Percentiles rank a stretch among this genome's conserved stretches.
Evolutionary conservation across 2,113 vertebrate species (phyloP).

Genomic region (Dascyllus trimaculatus): DNA sequence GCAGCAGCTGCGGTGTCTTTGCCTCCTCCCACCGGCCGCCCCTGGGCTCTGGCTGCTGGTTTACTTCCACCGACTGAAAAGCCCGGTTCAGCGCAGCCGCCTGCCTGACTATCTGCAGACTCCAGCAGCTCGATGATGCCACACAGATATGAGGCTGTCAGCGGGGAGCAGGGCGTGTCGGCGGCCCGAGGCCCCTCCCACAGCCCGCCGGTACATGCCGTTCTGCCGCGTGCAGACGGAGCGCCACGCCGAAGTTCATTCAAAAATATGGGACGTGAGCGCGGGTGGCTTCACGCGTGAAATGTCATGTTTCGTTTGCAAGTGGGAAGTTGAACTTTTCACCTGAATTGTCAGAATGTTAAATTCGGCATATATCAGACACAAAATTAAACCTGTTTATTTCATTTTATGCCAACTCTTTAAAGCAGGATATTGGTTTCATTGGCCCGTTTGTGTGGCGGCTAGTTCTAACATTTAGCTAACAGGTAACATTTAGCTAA

Average conservation of each 20-base stretch:
- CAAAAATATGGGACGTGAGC: not conserved
- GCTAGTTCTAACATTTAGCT: too few species aligned
- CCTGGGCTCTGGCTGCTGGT: conserved; percentile 53
- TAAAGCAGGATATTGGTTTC: too few species aligned
- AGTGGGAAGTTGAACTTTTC: not conserved
- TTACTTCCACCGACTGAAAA: conserved; percentile 22
- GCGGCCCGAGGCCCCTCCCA: conserved; percentile 42
- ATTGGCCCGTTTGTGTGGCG: too few species aligned
- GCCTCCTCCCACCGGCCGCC: conserved; percentile 77
- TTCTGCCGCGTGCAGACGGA: not conserved
- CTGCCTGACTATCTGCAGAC: conserved; percentile 22
- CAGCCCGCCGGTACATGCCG: conserved; percentile 3
- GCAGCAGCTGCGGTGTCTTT: conserved; percentile 67
- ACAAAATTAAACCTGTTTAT: not conserved
- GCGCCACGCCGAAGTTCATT: conserved; percentile 28
- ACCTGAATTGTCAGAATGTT: not conserved
- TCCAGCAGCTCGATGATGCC: conserved; percentile 9
- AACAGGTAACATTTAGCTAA: too few species aligned
- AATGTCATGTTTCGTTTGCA: not conserved
- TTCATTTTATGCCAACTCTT: not conserved
- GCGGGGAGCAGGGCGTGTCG: conserved; percentile 53
- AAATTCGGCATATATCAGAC: not conserved
- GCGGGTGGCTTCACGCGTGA: fast-evolving
- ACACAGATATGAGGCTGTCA: conserved; percentile 1
- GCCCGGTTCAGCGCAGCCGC: conserved; percentile 3